Base-by-base conservation (phyloP, 2,797 vertebrate species). In the Siniperca obscura region DNA sequence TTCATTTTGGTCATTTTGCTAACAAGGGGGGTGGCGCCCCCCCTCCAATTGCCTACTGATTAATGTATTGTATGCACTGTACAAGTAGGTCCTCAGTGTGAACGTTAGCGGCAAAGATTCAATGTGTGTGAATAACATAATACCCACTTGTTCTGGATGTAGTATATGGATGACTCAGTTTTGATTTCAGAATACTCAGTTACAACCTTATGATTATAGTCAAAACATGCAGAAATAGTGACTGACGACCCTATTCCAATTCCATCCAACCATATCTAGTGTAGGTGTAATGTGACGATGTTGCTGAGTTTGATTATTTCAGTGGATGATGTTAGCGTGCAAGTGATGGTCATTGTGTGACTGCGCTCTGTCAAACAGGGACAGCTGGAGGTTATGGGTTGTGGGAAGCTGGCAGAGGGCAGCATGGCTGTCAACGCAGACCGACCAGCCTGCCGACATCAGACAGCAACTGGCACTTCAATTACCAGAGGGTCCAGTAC, bases 301-400 rank as follows among this genome's bases (percentile, higher is more conserved):
- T 12, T 48, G n/a, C 42, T 21, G n/a, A 70, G 21, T 21, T 60
- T 22, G 14, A 42, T 46, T 42, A 57, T 70, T n/a, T 62, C 3
- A 9, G 13, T 16, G 44, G 34, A 67, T 25, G 64, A 55, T 44
- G 42, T 46, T n/a, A 22, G 56, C 3, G 21, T 48, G 16, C 1
- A 38, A 65, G 73, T 38, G 11, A 34, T 4, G 46, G 38, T 64
- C 53, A 72, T 40, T 12, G 52, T 19, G 48, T 50, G 46, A 17
- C 69, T n/a, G 52, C 3, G 11, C 38, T 38, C 13, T 42, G n/a
- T 21, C 65, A 73, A 7, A 62, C 8, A 27, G 12, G 65, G 64
- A 27, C 70, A 85, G 78, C 75, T 81, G 59, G 13, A 64, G 57
- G 69, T 56, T 61, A 16, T 34, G 62, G 79, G 56, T 13, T 72